Evolutionary conservation across 1,140 invertebrate species (phyloP).

Genomic region (Cotesia glomerata): DNA sequence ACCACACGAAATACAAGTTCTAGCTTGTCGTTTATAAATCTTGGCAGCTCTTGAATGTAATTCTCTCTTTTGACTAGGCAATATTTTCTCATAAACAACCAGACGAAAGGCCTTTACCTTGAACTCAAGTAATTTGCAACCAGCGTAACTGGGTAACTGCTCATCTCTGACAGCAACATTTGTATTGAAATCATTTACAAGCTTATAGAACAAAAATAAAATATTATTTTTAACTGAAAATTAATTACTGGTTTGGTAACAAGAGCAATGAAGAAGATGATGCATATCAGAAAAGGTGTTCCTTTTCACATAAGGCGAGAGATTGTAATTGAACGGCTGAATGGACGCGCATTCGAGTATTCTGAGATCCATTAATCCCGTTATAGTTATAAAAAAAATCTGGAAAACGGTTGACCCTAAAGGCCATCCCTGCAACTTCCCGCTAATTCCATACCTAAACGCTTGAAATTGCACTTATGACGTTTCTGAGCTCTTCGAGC

Average conservation of each 20-base stretch:
- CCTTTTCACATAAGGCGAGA: slow-evolving; percentile 15
- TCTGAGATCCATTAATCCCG: slow-evolving; percentile 61
- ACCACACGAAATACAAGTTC: slow-evolving; percentile 63
- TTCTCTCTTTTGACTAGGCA: slow-evolving; percentile 56
- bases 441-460: too few species aligned
- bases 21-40: slow-evolving; percentile 59
- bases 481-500: too few species aligned
- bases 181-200: neutral
- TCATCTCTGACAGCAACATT: neutral
- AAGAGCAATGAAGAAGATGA: slow-evolving; percentile 38
- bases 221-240: neutral
- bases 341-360: slow-evolving; percentile 66
- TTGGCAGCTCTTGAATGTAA: slow-evolving; percentile 58
- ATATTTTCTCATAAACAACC: slow-evolving; percentile 61
- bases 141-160: slow-evolving; percentile 59
- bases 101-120: slow-evolving; percentile 54
- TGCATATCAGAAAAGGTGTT: slow-evolving; percentile 47
- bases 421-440: too few species aligned
- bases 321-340: slow-evolving; percentile 43
- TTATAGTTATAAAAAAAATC: slow-evolving; percentile 54
- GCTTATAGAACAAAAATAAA: slow-evolving; percentile 2
- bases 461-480: too few species aligned
- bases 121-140: slow-evolving; percentile 66
- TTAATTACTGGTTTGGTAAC: slow-evolving; percentile 34
- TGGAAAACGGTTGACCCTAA: too few species aligned